Conservation (phyloP, 2,797 vertebrate species). For the Clarias laeviceps region DNA sequence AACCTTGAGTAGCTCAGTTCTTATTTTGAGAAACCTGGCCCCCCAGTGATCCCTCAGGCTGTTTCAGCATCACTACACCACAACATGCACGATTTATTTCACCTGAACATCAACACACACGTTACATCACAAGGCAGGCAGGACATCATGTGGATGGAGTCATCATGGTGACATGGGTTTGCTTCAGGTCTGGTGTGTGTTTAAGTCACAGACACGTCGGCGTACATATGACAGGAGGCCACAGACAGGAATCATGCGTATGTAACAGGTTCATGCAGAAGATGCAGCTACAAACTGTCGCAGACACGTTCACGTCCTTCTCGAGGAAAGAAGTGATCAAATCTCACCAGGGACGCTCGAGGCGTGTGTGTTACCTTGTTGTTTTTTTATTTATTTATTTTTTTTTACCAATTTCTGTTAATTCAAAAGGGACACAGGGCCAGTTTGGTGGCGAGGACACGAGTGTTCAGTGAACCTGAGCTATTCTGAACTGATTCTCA, state of each 20-base stretch:
- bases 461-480: not conserved
- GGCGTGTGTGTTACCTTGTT: not conserved
- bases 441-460: too few species aligned
- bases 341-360: constrained; percentile 4
- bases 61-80: not conserved
- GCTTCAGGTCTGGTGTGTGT: not conserved
- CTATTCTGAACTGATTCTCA: not conserved
- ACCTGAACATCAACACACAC: not conserved
- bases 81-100: not conserved
- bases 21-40: constrained; percentile 6
- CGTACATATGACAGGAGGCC: not conserved
- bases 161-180: not conserved
- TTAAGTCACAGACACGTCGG: not conserved
- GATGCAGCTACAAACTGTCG: constrained; percentile 4
- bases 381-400: too few species aligned
- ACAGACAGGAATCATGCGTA: constrained; percentile 26
- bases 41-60: not conserved
- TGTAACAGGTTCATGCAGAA: constrained; percentile 30
- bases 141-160: not conserved
- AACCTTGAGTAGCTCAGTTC: too few species aligned
- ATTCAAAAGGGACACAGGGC: not conserved
- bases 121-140: not conserved
- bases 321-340: not conserved
- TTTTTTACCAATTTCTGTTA: not conserved
- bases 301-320: not conserved